Base-by-base conservation (phyloP, 2,888 invertebrate genomes). In the Macrophya annulata region DNA sequence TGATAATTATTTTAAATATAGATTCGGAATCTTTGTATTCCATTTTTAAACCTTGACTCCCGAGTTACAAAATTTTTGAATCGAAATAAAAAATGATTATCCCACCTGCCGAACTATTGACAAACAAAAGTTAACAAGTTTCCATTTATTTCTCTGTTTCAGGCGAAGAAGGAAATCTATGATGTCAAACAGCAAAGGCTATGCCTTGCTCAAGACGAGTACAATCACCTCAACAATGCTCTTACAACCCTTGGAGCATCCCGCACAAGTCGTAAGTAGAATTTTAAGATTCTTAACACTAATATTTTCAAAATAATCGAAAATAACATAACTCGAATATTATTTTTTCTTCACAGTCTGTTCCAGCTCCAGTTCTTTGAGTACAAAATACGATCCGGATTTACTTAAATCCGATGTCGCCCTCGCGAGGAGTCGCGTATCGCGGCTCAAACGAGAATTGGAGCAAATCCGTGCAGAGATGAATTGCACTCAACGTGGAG, bases 141-240 rank as follows among this genome's bases (percentile, higher is more conserved):
- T 15, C 43, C 31, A 15, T 59, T 40, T 40, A 62, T 81, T 86
- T 87, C 55, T 87, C 72, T 90, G 88, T 94, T 93, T 25, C 95
- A 98, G 98, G 98, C 99, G 90, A 99, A 99, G 94, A 98, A 98
- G 93, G 99, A 99, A 95, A 99, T 99, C 94, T 98, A 97, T 94
- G 97, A 98, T 94, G 97, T 99, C 88, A 99, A 99, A 94, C 98
- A 98, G 92, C 98, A 99, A 94, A 96, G 99, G 92, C 94, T 99
- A 90, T 96, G 97, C 91, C 95, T 99, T 90, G 99, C 99, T 84
- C 98, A 99, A 94, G 98, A 99, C 94, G 99, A 99, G 94, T 99
- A 98, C 94, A 97, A 98, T 93, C 98, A 98, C 93, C 96, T 99
- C 87, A 98, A 98, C 94, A 97, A 97, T 93, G 97, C 97, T 76